phyloP scores from a whole-genome alignment of 2,113 vertebrate species.

The Lamprologus lemairii region DNA sequence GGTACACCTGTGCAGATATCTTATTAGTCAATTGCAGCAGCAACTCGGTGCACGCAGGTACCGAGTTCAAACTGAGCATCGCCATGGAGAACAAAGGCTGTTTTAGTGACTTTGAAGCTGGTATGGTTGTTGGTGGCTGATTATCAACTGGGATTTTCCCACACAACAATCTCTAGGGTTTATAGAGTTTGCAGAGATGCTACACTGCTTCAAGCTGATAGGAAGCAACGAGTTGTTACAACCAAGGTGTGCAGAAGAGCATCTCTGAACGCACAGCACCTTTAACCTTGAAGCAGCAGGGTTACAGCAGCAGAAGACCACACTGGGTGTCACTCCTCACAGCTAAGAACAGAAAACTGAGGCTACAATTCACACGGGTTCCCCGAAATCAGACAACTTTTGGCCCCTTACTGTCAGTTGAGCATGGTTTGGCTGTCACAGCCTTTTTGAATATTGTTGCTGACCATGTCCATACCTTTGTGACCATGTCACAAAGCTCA shows the following conservation, averaged over 20 bases:
- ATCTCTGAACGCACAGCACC: background rate
- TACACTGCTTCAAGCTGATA: background rate
- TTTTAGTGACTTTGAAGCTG: background rate
- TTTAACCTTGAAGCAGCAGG: background rate
- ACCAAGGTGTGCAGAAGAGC: background rate
- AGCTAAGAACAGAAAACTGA: background rate
- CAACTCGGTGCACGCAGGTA: background rate
- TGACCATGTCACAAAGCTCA: background rate
- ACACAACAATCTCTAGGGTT: background rate
- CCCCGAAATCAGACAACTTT: background rate
- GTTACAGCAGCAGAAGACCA: background rate
- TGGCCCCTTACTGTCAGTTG: accelerated
- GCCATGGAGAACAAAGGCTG: background rate
- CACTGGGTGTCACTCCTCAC: background rate
- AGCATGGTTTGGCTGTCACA: background rate
- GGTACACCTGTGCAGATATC: background rate
- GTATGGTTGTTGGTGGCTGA: background rate
- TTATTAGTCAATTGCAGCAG: background rate
- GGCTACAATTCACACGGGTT: background rate
- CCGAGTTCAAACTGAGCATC: background rate
- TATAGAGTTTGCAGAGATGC: background rate
- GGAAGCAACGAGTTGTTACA: background rate
- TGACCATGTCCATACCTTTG: background rate
- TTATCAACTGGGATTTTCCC: background rate
- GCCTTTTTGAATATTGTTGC: background rate